phyloP scores from a whole-genome alignment of 2,888 invertebrate genomes.

The Kuschelorhynchus macadamiae region DNA sequence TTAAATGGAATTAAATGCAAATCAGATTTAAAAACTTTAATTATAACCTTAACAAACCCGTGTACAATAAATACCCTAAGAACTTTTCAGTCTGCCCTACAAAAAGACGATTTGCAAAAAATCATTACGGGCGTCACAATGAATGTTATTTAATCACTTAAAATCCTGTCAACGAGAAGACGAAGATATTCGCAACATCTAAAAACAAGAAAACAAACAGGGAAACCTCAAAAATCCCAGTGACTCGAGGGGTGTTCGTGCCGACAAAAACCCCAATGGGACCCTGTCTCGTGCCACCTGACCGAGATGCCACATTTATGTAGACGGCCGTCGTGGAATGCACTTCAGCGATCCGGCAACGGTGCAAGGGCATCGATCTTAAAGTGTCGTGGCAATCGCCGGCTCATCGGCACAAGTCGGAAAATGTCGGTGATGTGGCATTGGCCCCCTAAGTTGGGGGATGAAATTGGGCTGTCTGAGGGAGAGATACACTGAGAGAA shows the following conservation, averaged over 20 bases:
- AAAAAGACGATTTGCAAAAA: too few relatives aligned
- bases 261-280: conserved; percentile 41
- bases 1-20: too few relatives aligned
- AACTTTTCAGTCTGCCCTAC: too few relatives aligned
- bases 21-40: too few relatives aligned
- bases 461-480: conserved; percentile 40
- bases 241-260: conserved; percentile 23
- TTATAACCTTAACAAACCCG: too few relatives aligned
- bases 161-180: conserved; percentile 23
- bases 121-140: not conserved
- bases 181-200: conserved; percentile 20
- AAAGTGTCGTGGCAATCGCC: conserved; percentile 58
- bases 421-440: conserved; percentile 59
- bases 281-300: conserved; percentile 38
- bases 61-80: too few relatives aligned
- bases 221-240: conserved; percentile 40
- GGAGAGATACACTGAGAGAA: conserved; percentile 28
- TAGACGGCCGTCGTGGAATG: conserved; percentile 17
- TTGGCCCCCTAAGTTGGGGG: conserved; percentile 51
- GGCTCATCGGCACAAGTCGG: conserved; percentile 64
- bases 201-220: conserved; percentile 37
- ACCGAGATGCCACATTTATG: conserved; percentile 19
- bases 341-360: conserved; percentile 30
- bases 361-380: conserved; percentile 62
- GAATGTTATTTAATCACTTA: conserved; percentile 24